Conservation (phyloP, 1,140 invertebrate species). For the Pseudomyrmex concolor region DNA sequence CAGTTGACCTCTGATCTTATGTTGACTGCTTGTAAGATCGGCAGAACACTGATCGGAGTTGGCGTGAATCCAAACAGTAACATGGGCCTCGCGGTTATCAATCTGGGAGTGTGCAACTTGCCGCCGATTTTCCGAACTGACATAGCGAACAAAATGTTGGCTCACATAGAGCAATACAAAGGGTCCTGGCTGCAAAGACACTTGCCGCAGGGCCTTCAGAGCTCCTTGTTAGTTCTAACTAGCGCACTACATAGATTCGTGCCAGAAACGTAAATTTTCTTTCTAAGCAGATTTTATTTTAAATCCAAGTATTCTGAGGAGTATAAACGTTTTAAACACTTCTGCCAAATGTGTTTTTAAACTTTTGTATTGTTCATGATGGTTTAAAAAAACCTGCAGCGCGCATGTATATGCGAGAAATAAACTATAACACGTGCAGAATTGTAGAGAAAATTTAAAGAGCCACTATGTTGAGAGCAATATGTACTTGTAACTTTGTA, state of each 20-base stretch:
- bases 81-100: constrained; percentile 88
- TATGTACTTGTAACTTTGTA: constrained; percentile 36
- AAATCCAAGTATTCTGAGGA: not conserved
- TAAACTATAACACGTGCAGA: constrained; percentile 6
- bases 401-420: not conserved
- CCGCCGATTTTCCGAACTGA: constrained; percentile 88
- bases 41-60: constrained; percentile 86
- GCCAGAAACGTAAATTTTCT: constrained; percentile 82
- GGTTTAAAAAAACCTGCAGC: constrained; percentile 33
- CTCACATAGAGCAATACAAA: constrained; percentile 87
- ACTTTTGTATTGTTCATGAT: not conserved
- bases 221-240: constrained; percentile 85
- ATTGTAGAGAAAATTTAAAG: constrained; percentile 9
- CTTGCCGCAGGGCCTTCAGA: constrained; percentile 86
- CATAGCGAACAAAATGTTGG: constrained; percentile 88
- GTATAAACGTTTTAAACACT: constrained; percentile 48
- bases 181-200: constrained; percentile 86
- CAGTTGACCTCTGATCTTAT: constrained; percentile 88
- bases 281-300: constrained; percentile 36
- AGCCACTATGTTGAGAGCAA: constrained; percentile 20
- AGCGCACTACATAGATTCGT: constrained; percentile 86
- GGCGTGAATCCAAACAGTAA: constrained; percentile 88
- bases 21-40: constrained; percentile 88
- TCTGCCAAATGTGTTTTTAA: not conserved
- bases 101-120: constrained; percentile 87